Base-by-base conservation (phyloP, 1,140 invertebrate genomes). In the Orussus abietinus region DNA sequence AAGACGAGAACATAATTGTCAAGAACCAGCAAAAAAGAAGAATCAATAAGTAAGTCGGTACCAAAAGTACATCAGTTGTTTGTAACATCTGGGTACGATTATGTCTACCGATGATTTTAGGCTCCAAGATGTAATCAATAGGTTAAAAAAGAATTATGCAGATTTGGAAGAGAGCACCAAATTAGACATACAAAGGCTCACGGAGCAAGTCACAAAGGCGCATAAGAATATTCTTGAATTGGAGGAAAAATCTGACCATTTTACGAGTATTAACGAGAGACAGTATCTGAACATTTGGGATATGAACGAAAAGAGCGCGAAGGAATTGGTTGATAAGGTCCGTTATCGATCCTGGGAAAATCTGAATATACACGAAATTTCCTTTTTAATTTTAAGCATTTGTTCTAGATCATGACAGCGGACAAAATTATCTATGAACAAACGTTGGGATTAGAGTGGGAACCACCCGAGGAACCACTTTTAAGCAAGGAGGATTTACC, bases 1-100 rank as follows among this genome's bases (percentile, higher is more conserved):
- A 93, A 59, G 87, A 91, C 42, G 90, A 92, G 66, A 92, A 91
- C 62, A 75, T 82, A 0, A 84, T 89, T 34, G 83, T 90, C 0
- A 83, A 84, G 58, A 86, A 84, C 37, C 82, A 90, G 55, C 89
- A 92, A 55, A 90, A 90, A 58, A 75, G 87, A 7, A 81, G 83
- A 58, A 78, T 92, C 2, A 86, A 89, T 55, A 75, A 71, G 72
- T 74, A 41, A 12, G 56, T 48, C 35, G 25, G 10, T 3, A 3
- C 10, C 10, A 28, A n/a, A 28, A n/a, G 10, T 3, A 28, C 10
- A 28, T n/a, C 12, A 28, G 12, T 28, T 10, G 25, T 28, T n/a
- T n/a, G 10, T 28, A 2, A 28, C 25, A 12, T 28, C 10, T n/a
- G 4, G 12, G 10, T 28, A 28, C 12, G 25, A 10, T 28, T 3